Evolutionary conservation across 2,797 vertebrate genomes (phyloP), one percentile per base, ranked within the genome.

Genomic region (Ambastaia sidthimunki): DNA sequence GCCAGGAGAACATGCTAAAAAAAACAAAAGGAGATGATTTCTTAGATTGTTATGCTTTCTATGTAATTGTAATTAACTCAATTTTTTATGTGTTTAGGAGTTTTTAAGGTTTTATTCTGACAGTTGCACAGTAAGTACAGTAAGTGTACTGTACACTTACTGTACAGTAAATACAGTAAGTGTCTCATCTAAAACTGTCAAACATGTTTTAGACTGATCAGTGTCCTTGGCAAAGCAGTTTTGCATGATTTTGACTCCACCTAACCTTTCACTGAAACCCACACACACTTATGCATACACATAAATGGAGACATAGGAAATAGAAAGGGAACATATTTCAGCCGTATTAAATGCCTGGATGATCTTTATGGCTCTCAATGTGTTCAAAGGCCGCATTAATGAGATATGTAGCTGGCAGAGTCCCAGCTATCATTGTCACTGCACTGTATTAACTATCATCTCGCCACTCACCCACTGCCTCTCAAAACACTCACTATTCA

Each of bases 1-100:
- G 95, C 96, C 87, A 99, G 87, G 10, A 98, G 92, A 3, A 89
- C 88, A 1, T 99, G 97, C 98, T 99, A 90, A 15, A 91, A 92
- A 84, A 50, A 76, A 71, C 50, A 82, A 16, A 72, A 65, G 71
- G 1, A 62, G 54, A 74, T 12, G 19, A 18, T 31, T 44, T 65
- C 37, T 41, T 41, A 41, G 37, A 41, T 41, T 41, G 37, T 34
- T 52, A 52, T 52, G 15, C 15, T 16, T 9, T 0, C 9, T 52
- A 11, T 63, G 7, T 37, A 4, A 3, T 13, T 62, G 25, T 31
- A 74, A 31, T 13, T n/a, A 57, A 57, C 21, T 57, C 2, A n/a
- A 57, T 11, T 1, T 19, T 7, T 54, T 2, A 54, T 19, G 28
- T 28, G 28, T 28, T 37, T 5, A 4, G 34, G 2, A 11, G n/a